Base-by-base conservation (phyloP, 2,113 vertebrate species). In the Hystrix cristata region DNA sequence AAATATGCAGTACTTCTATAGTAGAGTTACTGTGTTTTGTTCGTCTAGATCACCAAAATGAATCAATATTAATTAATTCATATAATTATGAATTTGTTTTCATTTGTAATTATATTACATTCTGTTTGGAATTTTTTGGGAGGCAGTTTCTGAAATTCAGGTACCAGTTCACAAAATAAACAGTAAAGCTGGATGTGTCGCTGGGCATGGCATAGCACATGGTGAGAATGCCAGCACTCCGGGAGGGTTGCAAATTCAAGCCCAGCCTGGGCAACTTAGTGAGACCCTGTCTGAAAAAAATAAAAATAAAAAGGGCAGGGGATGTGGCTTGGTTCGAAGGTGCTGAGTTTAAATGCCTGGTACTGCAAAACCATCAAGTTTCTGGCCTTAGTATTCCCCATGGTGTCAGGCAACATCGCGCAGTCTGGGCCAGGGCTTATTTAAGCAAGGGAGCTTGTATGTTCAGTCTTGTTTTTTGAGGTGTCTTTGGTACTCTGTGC, bases 21-120 rank as follows among this genome's bases (percentile, higher is more conserved):
- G 18, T 87, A 79, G 84, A 69, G 5, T 76, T 86, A 86, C 34
- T 92, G 13, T 25, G 7, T 76, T 79, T 93, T 78, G 18, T 64
- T 87, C 86, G 87, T 96, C 81, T 60, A 53, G 25, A 69, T 51
- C 62, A 62, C 79, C 76, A 93, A 79, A 86, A 74, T 91, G 1
- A 64, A 15, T 87, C 18, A 79, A 4, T 87, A 51, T 84, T 93
- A 25, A 84, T 69, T 90, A 94, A 87, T 46, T 94, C 25, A 65
- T 14, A 90, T 96, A 83, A 64, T 74, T 96, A 72, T 16, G 85
- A 64, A 60, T 95, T 81, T 94, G 55, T 62, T 97, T 88, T 74
- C 87, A 60, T n/a, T 92, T 96, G 25, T 0, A 90, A 48, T 34
- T 82, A n/a, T 46, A 38, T 94, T 87, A 95, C 76, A 51, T 95